Evolutionary conservation across 2,797 vertebrate genomes (phyloP).

Genomic region (Liasis olivaceus): DNA sequence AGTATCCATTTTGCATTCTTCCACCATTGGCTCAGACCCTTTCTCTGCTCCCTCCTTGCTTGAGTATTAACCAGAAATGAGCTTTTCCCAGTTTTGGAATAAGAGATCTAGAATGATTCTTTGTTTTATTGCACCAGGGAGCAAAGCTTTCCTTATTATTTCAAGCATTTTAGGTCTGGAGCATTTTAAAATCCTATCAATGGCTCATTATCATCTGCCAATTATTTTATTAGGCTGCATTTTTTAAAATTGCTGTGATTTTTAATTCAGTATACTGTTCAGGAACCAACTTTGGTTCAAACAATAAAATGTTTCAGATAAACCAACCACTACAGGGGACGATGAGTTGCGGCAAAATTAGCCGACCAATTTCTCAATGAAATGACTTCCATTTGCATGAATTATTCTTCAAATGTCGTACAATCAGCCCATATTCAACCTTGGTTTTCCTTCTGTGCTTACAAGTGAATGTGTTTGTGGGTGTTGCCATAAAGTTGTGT

Average conservation of each 20-base stretch:
- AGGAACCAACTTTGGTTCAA: not conserved
- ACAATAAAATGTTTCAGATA: not conserved
- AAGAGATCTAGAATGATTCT: no score
- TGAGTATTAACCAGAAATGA: no score
- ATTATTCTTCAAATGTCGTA: not conserved
- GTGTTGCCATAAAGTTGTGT: slow-evolving; percentile 4
- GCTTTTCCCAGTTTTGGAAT: no score
- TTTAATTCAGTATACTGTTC: not conserved
- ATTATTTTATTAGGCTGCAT: not conserved
- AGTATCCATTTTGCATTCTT: no score
- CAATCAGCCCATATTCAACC: not conserved
- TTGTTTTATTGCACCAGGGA: no score
- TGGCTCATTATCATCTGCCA: not conserved
- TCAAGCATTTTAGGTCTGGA: not conserved
- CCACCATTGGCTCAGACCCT: no score
- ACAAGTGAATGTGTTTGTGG: not conserved
- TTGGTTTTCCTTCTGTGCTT: not conserved
- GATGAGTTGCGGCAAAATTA: not conserved
- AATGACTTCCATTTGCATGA: not conserved
- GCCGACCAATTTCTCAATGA: no score
- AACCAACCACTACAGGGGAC: not conserved
- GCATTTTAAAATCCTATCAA: not conserved
- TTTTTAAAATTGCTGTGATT: not conserved
- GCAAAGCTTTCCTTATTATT: not conserved
- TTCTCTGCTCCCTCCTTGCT: no score